Base-by-base conservation (phyloP, 2,113 vertebrate genomes). In the Odontesthes bonariensis region DNA sequence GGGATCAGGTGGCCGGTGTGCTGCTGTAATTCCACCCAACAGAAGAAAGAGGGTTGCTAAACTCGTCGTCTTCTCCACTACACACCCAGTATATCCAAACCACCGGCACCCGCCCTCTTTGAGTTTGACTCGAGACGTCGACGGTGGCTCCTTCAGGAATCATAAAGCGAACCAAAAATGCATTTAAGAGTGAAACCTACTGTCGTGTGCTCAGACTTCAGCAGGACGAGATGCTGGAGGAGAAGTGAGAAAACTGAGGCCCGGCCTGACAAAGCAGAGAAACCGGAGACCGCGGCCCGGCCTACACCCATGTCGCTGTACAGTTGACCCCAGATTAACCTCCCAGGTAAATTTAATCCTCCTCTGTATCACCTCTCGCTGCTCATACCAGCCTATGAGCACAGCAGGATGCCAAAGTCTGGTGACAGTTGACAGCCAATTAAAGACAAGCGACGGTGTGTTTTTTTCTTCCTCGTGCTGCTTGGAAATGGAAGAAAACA, bases 291-390 rank as follows among this genome's bases (percentile, higher is more conserved):
- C 23, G 10, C 6, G 35, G 54, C 55, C 64, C 1, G 19, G 73
- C 62, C 83, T 83, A 79, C 88, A 69, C 84, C 83, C 84, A 78
- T 31, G 40, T 73, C 8, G 5, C 49, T 73, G 88, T 83, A 86
- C 73, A 86, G 82, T 84, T 90, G 89, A 91, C 88, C 91, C 62
- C 58, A 68, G 57, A 67, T 84, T 86, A 82, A 93, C 87, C 91
- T 79, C 55, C 7, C 82, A 60, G 78, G 79, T 86, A 74, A 79
- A 86, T 81, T 35, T 87, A 85, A 88, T 88, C 89, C 86, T 85
- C 83, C 81, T 73, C 70, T 46, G 63, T 60, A 53, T 86, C 81
- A 63, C 79, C 81, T 77, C 77, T 77, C 74, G 40, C 63, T 79
- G 81, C 79, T 74, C 84, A 53, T 33, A 60, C 68, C 44, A 49